A percentile compares a stretch with the other conserved stretches of the same genome.
phyloP scores from a whole-genome alignment of 2,888 invertebrate species.

The Morinoia aosen region DNA sequence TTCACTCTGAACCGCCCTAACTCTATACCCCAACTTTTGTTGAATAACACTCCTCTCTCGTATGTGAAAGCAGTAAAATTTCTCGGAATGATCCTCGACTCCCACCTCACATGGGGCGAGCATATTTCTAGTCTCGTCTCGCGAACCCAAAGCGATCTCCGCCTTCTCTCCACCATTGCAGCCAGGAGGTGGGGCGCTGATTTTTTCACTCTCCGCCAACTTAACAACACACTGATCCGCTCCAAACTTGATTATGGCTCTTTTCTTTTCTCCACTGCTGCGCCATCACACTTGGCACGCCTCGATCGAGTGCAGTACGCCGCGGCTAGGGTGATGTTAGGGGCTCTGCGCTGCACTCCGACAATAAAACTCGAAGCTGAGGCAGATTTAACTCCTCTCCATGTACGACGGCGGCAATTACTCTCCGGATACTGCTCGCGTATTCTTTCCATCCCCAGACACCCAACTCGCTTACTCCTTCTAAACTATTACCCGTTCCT shows the following conservation, averaged over 20 bases:
- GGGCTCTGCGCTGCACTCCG: neutral
- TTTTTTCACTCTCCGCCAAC: neutral
- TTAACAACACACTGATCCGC: neutral
- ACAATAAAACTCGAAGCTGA: neutral
- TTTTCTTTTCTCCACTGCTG: neutral
- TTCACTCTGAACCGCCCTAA: neutral
- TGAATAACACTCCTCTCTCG: neutral
- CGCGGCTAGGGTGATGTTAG: neutral
- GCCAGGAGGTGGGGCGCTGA: conserved; percentile 14
- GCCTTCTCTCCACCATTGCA: neutral
- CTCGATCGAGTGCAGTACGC: neutral
- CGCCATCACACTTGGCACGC: neutral
- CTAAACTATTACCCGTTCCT: too few species aligned
- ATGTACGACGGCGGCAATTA: neutral
- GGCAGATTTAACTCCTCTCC: neutral
- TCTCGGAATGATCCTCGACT: neutral
- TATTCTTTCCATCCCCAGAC: too few species aligned
- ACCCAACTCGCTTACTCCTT: too few species aligned
- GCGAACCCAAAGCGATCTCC: neutral
- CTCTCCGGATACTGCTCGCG: too few species aligned
- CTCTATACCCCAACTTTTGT: neutral
- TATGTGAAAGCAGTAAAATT: neutral
- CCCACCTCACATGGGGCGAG: neutral
- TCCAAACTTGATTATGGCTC: neutral
- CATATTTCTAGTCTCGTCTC: neutral